phyloP scores from a whole-genome alignment of 2,888 invertebrate genomes.

The Caenorhabditis sp. region DNA sequence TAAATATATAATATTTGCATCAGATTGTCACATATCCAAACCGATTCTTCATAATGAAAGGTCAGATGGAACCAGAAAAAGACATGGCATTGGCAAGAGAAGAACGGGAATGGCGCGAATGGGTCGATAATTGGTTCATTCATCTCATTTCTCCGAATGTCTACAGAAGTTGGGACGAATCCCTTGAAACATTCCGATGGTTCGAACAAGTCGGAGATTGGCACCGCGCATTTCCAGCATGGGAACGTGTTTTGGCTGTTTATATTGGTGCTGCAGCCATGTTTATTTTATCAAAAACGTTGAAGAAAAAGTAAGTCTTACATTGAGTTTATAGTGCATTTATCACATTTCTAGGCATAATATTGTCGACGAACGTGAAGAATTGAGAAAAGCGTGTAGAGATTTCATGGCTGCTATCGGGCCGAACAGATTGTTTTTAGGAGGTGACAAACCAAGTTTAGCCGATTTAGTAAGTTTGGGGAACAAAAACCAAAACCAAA shows the following conservation, averaged over 20 bases:
- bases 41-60: slow-evolving; percentile 67
- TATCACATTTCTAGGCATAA: slow-evolving; percentile 80
- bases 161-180: slow-evolving; percentile 85
- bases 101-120: slow-evolving; percentile 92
- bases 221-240: slow-evolving; percentile 85
- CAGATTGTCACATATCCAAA: slow-evolving; percentile 55
- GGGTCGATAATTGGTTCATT: slow-evolving; percentile 90
- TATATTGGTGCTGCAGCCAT: slow-evolving; percentile 92
- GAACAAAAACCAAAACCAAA: no score
- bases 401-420: slow-evolving; percentile 81
- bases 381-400: slow-evolving; percentile 87
- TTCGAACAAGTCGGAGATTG: slow-evolving; percentile 88
- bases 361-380: slow-evolving; percentile 85
- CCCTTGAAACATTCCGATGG: slow-evolving; percentile 90
- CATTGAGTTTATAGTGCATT: no score
- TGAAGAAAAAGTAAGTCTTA: slow-evolving; percentile 81
- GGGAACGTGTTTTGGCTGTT: slow-evolving; percentile 86
- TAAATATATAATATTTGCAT: no score
- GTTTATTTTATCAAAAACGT: slow-evolving; percentile 87
- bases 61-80: slow-evolving; percentile 41
- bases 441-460: slow-evolving; percentile 85
- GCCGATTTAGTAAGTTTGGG: slow-evolving; percentile 80
- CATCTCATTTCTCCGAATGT: slow-evolving; percentile 95
- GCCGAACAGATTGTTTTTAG: slow-evolving; percentile 80
- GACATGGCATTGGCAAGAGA: slow-evolving; percentile 73